Percentiles rank a stretch among this genome's conserved stretches.
phyloP scores from a whole-genome alignment of 2,113 vertebrate species.

The Menura novaehollandiae region DNA sequence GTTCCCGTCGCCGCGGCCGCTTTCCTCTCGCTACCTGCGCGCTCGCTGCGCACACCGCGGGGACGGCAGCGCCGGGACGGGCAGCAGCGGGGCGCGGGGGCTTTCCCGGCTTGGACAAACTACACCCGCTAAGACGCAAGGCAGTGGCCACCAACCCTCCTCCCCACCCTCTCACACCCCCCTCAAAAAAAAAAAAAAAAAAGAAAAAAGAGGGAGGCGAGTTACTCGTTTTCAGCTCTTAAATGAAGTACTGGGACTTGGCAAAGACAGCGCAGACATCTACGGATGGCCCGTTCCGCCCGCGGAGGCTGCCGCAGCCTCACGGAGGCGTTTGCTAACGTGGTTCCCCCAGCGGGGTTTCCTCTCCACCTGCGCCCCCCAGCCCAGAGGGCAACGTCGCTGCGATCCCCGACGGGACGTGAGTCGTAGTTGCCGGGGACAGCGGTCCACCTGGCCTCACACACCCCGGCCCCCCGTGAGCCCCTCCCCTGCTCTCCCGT shows the following conservation, averaged over 20 bases:
- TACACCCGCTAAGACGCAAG: no score
- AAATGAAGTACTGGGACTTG: neutral
- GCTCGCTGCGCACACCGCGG: neutral
- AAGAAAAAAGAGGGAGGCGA: accelerated
- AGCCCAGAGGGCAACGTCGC: neutral
- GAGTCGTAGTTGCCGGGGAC: accelerated
- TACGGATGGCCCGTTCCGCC: neutral
- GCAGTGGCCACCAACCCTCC: neutral
- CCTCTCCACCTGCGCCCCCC: no score
- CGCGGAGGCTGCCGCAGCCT: neutral
- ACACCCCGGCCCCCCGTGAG: neutral
- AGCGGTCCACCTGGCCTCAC: neutral
- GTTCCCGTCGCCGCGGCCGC: no score
- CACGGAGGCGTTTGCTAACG: neutral
- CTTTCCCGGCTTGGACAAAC: neutral
- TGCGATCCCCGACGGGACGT: neutral
- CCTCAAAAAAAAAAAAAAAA: no score
- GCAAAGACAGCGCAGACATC: neutral
- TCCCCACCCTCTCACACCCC: accelerated
- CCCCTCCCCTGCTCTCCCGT: no score
- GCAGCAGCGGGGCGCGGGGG: neutral
- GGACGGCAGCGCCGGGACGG: neutral
- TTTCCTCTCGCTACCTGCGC: neutral
- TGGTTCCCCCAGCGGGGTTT: neutral
- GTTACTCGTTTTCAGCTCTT: neutral